Base-by-base conservation (phyloP, 2,113 vertebrate species). In the Ceyx melanurus region DNA sequence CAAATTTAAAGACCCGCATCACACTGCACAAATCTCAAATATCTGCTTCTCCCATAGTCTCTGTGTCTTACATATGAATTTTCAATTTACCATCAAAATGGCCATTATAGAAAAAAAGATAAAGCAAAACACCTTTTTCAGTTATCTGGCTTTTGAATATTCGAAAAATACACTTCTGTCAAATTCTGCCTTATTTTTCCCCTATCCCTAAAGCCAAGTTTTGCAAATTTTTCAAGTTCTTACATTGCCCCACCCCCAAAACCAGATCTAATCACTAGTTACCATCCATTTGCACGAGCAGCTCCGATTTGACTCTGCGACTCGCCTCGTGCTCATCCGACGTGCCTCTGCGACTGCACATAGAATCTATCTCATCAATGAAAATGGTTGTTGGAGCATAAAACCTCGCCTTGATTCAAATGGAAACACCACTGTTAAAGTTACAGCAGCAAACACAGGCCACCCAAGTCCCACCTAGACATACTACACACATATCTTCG, bases 211-310 rank as follows among this genome's bases (percentile, higher is more conserved):
- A 82, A 77, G 40, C 29, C 53, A 53, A 21, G 20, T 40, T 82
- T 74, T 77, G 43, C 81, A 82, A 53, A 83, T 19, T 71, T 40
- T 21, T 85, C 13, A 26, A 42, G 23, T 76, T 84, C 43, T 81
- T 65, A 67, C 2, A 1, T 45, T 64, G 71, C 3, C 82, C 74
- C 57, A 73, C 74, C 50, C 88, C 82, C 83, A 77, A 88, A 89
- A 31, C 35, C 22, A 2, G 54, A 76, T 70, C 89, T 86, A 57
- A 93, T 62, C 14, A 53, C 58, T 66, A 40, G 40, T 97, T 98
- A 98, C 98, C 98, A 15, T 98, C 98, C 98, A 98, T 98, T 87
- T 98, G 98, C 92, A 98, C 95, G 54, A 98, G 98, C 33, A 98
- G 97, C 81, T 98, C 98, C 18, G 98, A 98, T 95, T 98, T 98